Conservation (phyloP, 2,113 vertebrate genomes). For the Octodon degus region DNA sequence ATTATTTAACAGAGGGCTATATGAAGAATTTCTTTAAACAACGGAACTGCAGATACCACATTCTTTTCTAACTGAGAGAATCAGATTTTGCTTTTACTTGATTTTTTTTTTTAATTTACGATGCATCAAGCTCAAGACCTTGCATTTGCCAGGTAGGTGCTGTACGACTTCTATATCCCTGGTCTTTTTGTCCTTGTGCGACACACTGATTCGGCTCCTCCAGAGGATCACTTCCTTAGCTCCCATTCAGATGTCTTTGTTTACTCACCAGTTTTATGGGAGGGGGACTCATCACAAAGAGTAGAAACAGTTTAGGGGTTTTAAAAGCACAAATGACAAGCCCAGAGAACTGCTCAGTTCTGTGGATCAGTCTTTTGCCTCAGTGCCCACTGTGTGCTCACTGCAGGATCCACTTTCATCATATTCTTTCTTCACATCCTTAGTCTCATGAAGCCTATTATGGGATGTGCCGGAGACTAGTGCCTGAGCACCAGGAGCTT, state of each 20-base stretch:
- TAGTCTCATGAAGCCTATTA: not conserved
- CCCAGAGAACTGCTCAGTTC: not conserved
- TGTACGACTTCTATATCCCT: too few species aligned
- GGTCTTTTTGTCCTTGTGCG: too few species aligned
- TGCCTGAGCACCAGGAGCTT: not conserved
- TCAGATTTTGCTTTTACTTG: not conserved
- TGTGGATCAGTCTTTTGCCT: not conserved
- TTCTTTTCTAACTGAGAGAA: not conserved
- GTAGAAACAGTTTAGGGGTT: not conserved
- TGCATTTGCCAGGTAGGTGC: too few species aligned
- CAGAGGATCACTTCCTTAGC: not conserved
- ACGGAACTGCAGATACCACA: not conserved
- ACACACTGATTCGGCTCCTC: not conserved
- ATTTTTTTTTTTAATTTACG: too few species aligned
- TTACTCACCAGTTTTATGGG: not conserved
- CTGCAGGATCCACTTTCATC: not conserved
- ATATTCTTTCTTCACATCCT: not conserved
- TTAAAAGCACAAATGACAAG: not conserved
- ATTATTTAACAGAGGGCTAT: not conserved
- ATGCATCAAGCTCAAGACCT: too few species aligned
- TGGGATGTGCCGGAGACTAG: not conserved
- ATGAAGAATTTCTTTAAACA: not conserved
- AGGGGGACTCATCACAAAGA: not conserved
- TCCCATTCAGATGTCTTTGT: not conserved
- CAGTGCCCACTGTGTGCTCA: not conserved